Evolutionary conservation across 2,113 vertebrate genomes (phyloP).

Genomic region (Nyctibius bracteatus): DNA sequence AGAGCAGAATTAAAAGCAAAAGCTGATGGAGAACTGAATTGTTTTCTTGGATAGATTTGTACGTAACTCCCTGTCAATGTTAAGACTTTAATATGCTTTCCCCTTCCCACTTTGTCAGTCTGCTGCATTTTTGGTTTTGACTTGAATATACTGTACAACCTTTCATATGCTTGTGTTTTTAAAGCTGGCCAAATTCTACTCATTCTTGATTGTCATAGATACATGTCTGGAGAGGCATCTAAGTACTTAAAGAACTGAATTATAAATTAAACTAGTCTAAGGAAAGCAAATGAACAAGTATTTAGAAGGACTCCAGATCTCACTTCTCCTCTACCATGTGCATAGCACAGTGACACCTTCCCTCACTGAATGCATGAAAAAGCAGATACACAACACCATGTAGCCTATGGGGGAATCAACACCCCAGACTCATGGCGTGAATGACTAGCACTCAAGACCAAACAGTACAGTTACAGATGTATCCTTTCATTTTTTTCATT

Average conservation of each 20-base stretch:
- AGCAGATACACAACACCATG: neutral
- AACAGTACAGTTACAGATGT: neutral
- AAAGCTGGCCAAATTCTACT: neutral
- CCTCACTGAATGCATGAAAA: neutral
- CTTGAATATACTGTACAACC: neutral
- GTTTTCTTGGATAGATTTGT: neutral
- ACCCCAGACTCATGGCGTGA: neutral
- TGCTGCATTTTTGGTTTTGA: neutral
- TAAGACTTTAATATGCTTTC: neutral
- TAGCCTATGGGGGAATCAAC: neutral
- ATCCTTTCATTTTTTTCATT: neutral
- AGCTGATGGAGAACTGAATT: neutral
- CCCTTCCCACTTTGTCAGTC: neutral
- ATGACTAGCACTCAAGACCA: neutral
- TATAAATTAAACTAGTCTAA: neutral
- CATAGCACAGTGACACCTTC: neutral
- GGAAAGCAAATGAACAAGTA: neutral
- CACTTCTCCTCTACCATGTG: neutral
- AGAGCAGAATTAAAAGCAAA: conserved; percentile 1
- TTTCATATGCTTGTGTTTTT: neutral
- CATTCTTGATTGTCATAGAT: neutral
- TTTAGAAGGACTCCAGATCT: neutral
- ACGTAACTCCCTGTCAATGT: neutral
- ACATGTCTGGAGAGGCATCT: neutral
- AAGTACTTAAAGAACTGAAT: neutral